These are phyloP conservation scores for Xiphias gladius DNA, from an alignment of 2,113 vertebrate species.

Conservation along the genomic window DNA sequence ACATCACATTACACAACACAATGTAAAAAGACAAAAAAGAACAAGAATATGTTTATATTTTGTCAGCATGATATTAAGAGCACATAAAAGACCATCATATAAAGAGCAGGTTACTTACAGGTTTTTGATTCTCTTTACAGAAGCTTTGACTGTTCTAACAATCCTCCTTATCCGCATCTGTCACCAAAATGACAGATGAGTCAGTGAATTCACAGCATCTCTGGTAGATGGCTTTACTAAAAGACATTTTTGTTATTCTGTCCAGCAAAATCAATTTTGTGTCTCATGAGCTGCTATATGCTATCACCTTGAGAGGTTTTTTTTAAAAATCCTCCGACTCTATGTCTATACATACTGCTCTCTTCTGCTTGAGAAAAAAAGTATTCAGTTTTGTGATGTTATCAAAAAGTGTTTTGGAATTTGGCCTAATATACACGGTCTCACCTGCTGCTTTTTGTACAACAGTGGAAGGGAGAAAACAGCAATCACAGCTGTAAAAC, in stretches of 20 bases:
- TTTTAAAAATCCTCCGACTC: no score
- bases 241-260: background rate
- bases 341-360: no score
- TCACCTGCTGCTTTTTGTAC: conserved; percentile 92
- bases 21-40: background rate
- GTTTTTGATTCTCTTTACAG: conserved; percentile 86
- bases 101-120: conserved; percentile 82
- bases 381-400: background rate
- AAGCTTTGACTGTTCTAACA: conserved; percentile 79
- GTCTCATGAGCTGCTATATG: background rate
- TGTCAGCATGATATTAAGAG: background rate
- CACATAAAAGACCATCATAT: background rate
- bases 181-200: conserved; percentile 7
- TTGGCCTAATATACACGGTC: background rate
- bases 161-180: conserved; percentile 90
- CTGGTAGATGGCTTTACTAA: background rate
- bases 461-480: conserved; percentile 91
- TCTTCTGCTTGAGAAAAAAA: background rate
- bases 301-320: background rate
- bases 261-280: background rate
- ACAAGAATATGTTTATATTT: background rate
- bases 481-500: conserved; percentile 86
- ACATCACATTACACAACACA: background rate
- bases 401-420: background rate
- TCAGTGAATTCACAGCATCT: conserved; percentile 17